These are phyloP conservation scores for Chaetodon auriga DNA, from an alignment of 2,113 vertebrate species.

Conservation along the genomic window DNA sequence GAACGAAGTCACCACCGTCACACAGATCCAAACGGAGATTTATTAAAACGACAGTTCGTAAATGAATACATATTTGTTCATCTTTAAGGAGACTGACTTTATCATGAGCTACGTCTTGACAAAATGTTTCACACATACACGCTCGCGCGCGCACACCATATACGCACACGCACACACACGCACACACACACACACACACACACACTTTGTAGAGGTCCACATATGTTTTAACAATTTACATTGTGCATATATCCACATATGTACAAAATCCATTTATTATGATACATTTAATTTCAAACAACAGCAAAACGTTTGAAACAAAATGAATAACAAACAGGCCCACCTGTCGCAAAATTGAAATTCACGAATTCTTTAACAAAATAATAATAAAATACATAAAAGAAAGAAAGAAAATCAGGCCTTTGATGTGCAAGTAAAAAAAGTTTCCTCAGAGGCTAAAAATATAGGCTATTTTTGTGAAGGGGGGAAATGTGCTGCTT, in stretches of 20 bases:
- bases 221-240: conserved; percentile 72
- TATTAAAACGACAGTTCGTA: conserved; percentile 77
- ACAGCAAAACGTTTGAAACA: conserved; percentile 17
- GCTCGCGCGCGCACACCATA: conserved; percentile 27
- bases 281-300: conserved; percentile 68
- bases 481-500: conserved; percentile 62
- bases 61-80: conserved; percentile 66
- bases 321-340: conserved; percentile 42
- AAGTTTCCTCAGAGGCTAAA: conserved; percentile 69
- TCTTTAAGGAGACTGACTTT: conserved; percentile 58
- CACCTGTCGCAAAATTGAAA: conserved; percentile 47
- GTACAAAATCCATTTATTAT: conserved; percentile 73
- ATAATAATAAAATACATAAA: not conserved
- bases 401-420: conserved; percentile 41
- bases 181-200: conserved; percentile 41
- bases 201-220: conserved; percentile 65
- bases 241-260: conserved; percentile 80
- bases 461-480: conserved; percentile 77
- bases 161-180: conserved; percentile 32
- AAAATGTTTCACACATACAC: conserved; percentile 54
- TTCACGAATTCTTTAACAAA: conserved; percentile 9
- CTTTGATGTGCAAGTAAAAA: conserved; percentile 73
- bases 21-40: conserved; percentile 74
- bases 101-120: conserved; percentile 54
- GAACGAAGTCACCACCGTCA: conserved; percentile 43